phyloP scores from a whole-genome alignment of 2,888 invertebrate genomes.

The Diarsia rubi region DNA sequence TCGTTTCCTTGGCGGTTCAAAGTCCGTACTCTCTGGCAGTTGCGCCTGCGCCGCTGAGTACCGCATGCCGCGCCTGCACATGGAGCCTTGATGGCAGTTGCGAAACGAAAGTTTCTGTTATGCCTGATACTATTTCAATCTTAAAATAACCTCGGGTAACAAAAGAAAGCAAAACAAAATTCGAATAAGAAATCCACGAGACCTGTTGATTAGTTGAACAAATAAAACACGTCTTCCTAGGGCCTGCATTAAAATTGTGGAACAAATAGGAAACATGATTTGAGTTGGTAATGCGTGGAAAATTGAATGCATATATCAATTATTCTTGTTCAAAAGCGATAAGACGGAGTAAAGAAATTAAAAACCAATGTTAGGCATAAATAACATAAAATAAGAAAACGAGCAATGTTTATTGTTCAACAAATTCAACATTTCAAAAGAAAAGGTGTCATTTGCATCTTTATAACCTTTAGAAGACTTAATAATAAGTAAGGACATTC shows the following conservation, averaged over 20 bases:
- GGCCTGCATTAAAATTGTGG: not conserved
- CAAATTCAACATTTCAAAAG: not conserved
- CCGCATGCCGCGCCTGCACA: constrained; percentile 33
- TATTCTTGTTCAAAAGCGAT: constrained; percentile 28
- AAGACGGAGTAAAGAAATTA: not conserved
- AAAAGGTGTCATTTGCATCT: not conserved
- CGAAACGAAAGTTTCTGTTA: constrained; percentile 40
- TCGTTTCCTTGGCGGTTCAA: constrained; percentile 59
- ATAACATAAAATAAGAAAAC: not conserved
- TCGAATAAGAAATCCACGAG: not conserved
- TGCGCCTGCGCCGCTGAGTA: constrained; percentile 25
- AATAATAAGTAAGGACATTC: not conserved
- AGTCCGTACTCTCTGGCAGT: constrained; percentile 51
- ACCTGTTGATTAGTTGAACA: constrained; percentile 1
- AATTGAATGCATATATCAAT: constrained; percentile 51
- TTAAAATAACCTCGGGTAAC: not conserved
- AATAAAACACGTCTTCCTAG: constrained; percentile 1
- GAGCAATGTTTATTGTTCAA: not conserved
- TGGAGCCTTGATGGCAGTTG: constrained; percentile 46
- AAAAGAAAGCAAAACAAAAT: constrained; percentile 3
- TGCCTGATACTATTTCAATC: constrained; percentile 24
- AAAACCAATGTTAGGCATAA: not conserved
- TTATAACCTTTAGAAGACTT: constrained; percentile 3
- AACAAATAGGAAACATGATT: constrained; percentile 42
- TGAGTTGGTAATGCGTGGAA: constrained; percentile 15